These are phyloP conservation scores for Romanogobio albipinnatus DNA, from an alignment of 2,113 vertebrate species.

Conservation along the genomic window DNA sequence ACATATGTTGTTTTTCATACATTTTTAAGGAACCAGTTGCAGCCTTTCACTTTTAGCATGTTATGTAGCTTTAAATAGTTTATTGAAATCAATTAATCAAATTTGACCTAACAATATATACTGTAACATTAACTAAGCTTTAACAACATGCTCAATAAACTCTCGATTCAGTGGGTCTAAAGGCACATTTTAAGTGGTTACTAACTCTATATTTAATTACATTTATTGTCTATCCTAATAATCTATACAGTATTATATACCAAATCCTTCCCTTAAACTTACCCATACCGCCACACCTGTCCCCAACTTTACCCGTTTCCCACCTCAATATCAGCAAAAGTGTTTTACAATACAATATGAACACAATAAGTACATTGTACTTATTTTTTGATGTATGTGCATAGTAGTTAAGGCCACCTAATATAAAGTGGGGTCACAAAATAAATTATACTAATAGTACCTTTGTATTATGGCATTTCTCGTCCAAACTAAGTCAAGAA, in stretches of 20 bases:
- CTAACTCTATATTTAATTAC: neutral
- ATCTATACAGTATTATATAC: neutral
- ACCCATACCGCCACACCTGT: too few species aligned
- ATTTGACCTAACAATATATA: neutral
- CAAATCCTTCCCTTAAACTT: too few species aligned
- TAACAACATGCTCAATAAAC: neutral
- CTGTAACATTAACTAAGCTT: neutral
- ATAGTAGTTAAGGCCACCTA: too few species aligned
- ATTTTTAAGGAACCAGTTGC: neutral
- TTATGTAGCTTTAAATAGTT: neutral
- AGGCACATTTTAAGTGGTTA: neutral
- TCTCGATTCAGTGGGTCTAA: too few species aligned
- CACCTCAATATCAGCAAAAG: too few species aligned
- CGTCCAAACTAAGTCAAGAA: constrained; percentile 44
- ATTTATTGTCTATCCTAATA: neutral
- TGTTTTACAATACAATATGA: too few species aligned
- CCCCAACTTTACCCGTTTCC: too few species aligned
- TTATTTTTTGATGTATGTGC: too few species aligned
- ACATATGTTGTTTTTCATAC: neutral
- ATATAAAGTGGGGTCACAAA: too few species aligned
- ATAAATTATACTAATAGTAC: neutral
- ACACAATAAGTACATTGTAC: too few species aligned
- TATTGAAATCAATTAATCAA: neutral
- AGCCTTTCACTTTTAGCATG: neutral
- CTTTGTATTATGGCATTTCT: constrained; percentile 32